These are phyloP conservation scores for Branchipolynoe longqiensis DNA, from an alignment of 2,888 invertebrate genomes.

Conservation along the genomic window DNA sequence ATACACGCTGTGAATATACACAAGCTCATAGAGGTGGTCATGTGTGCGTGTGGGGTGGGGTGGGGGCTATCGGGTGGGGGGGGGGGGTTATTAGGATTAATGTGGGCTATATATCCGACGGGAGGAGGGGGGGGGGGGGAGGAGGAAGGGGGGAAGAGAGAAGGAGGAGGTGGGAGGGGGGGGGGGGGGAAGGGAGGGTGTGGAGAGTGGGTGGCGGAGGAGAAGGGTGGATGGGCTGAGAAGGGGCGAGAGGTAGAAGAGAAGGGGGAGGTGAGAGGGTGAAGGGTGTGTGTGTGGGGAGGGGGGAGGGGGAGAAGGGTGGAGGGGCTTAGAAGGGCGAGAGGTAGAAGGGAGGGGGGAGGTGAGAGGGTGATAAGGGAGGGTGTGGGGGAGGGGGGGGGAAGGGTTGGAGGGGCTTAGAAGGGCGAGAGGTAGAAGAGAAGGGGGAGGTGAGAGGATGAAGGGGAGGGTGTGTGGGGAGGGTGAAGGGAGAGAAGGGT, in stretches of 20 bases:
- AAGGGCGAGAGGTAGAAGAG: too few species aligned
- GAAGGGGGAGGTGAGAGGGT: background rate
- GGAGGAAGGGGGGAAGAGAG: background rate
- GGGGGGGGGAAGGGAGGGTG: background rate
- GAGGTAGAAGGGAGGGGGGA: background rate
- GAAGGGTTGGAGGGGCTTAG: too few species aligned
- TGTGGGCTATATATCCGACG: background rate
- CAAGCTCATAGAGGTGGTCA: slow-evolving; percentile 10
- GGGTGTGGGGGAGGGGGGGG: too few species aligned
- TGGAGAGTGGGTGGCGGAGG: background rate
- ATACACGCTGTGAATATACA: slow-evolving; percentile 34
- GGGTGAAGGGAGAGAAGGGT: too few species aligned
- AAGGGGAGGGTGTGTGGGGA: too few species aligned
- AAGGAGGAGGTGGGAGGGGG: background rate
- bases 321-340: background rate
- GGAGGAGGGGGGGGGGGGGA: background rate
- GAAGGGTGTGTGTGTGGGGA: background rate
- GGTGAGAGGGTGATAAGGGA: too few species aligned
- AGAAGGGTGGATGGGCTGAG: background rate
- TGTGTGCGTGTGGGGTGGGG: background rate
- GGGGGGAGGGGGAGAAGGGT: background rate
- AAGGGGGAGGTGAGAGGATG: too few species aligned
- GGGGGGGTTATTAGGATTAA: background rate
- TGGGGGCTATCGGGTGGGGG: background rate
- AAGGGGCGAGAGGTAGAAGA: background rate